Conservation (phyloP, 2,797 vertebrate species). For the Gymnopithys bicolor region DNA sequence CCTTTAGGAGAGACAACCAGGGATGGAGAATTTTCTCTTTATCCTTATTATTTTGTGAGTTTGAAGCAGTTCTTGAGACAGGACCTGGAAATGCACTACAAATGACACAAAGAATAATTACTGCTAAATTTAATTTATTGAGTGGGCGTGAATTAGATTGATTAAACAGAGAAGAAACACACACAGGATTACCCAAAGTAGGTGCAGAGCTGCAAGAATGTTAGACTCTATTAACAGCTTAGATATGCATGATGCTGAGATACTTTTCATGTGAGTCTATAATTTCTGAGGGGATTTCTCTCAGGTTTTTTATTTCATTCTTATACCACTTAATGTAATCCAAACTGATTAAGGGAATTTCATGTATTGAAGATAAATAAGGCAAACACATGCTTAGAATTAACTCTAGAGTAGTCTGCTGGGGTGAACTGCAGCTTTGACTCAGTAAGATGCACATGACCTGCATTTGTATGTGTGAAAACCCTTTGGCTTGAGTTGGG, state of each 20-base stretch:
- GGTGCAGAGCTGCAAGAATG: not conserved
- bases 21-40: not conserved
- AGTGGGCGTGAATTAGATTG: slow-evolving; percentile 6
- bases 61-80: not conserved
- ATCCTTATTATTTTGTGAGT: not conserved
- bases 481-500: rapidly evolving
- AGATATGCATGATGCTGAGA: not conserved
- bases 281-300: slow-evolving; percentile 22
- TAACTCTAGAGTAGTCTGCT: not conserved
- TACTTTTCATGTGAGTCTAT: not conserved
- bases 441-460: not conserved
- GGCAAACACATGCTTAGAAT: not conserved
- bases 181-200: not conserved
- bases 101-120: not conserved
- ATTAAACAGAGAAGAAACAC: slow-evolving; percentile 34
- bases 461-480: not conserved
- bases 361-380: not conserved
- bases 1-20: not conserved
- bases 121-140: not conserved
- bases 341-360: not conserved
- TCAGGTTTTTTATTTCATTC: not conserved
- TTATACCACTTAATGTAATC: slow-evolving; percentile 7
- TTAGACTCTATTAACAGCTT: not conserved
- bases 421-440: not conserved
- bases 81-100: not conserved